Conservation (phyloP, 2,113 vertebrate genomes). For the Phalacrocorax carbo region DNA sequence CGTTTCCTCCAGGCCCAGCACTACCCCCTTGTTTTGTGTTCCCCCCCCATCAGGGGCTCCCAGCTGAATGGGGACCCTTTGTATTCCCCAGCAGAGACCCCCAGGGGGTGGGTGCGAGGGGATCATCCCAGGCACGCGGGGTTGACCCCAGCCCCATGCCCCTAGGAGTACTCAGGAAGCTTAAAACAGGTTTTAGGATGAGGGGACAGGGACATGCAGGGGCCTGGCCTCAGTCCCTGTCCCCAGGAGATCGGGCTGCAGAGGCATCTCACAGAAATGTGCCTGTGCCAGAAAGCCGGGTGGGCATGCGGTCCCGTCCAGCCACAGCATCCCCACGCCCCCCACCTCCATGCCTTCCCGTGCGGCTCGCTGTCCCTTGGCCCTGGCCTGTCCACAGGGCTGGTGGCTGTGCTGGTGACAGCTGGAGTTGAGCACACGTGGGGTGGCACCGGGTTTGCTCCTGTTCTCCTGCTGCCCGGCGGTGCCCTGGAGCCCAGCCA, state of each 20-base stretch:
- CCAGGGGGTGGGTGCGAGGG: neutral
- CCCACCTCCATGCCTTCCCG: neutral
- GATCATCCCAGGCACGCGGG: too few species aligned
- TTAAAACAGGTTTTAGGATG: neutral
- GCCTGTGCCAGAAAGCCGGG: accelerated
- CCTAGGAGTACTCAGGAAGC: neutral
- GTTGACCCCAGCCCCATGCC: too few species aligned
- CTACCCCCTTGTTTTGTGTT: too few species aligned
- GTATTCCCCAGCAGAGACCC: neutral
- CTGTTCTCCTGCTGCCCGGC: neutral
- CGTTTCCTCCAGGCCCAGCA: neutral
- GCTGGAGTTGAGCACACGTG: neutral
- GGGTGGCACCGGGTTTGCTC: neutral
- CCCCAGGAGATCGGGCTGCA: neutral
- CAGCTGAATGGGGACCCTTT: neutral
- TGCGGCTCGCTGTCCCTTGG: neutral
- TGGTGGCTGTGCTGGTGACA: neutral
- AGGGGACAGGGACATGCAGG: neutral
- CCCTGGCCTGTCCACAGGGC: neutral
- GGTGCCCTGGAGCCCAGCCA: neutral
- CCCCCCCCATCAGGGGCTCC: neutral
- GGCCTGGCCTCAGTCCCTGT: neutral
- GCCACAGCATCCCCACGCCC: accelerated
- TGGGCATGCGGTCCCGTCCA: accelerated
- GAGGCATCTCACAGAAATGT: neutral